Base-by-base conservation (phyloP, 2,113 vertebrate genomes). In the Illadopsis cleaveri region DNA sequence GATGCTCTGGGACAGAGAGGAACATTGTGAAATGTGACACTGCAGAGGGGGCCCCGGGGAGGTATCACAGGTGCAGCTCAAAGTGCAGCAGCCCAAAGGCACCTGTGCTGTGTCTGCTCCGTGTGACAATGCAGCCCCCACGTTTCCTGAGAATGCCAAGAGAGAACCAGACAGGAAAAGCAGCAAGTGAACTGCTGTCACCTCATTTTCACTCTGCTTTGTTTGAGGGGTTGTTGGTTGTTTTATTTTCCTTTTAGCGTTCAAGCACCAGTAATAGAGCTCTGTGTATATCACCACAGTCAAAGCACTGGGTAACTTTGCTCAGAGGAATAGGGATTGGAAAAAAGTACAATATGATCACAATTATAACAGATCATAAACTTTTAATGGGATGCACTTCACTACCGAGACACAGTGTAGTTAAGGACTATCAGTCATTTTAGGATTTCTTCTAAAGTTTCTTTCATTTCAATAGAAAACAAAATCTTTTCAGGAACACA, bases 1-100 rank as follows among this genome's bases (percentile, higher is more conserved):
- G 24, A 19, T 22, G 21, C 30, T 51, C 35, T 2, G 0, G 44
- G 60, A 48, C 37, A 56, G 35, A 60, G 61, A 27, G 60, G 51
- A 16, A 35, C n/a, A 38, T 4, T 3, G 15, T 1, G 5, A 15
- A 37, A 64, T 1, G 10, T 2, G 5, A 23, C 31, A 15, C 50
- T 51, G 62, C 37, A 42, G n/a, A 28, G 51, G 0, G 6, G 38
- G 14, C 17, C 25, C 9, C 1, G 2, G 69, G 16, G 10, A 25
- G 35, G n/a, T 4, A 2, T 23, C 45, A n/a, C 17, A 64, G 54
- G 57, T 5, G 14, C 21, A 20, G 2, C 17, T 21, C 9, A 21
- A 37, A 37, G 3, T 10, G 10, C 56, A 84, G 86, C 56, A 84
- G 56, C 44, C 58, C 62, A 79, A 30, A 53, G 57, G 31, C 42